Evolutionary conservation across 2,113 vertebrate genomes (phyloP).

Genomic region (Thamnophis sirtalis): DNA sequence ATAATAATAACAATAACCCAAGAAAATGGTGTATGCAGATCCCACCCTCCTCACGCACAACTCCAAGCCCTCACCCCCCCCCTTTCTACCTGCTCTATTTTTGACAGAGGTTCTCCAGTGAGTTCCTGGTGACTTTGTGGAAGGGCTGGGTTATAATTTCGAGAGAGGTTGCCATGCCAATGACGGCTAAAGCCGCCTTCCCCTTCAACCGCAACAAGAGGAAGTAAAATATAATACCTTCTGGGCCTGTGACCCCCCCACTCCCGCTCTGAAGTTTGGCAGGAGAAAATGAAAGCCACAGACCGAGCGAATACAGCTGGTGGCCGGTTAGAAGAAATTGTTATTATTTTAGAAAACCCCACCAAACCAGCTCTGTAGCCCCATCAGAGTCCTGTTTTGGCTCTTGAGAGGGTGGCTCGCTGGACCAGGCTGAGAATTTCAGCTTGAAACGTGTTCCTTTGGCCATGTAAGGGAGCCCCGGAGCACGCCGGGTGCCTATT

Average conservation of each 20-base stretch:
- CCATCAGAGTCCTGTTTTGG: background rate
- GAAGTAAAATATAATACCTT: background rate
- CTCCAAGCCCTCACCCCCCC: background rate
- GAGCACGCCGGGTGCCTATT: background rate
- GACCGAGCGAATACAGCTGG: accelerated
- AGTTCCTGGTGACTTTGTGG: background rate
- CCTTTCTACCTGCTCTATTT: background rate
- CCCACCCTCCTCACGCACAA: background rate
- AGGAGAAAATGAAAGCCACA: conserved; percentile 22
- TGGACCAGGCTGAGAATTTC: no score
- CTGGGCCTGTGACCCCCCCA: background rate
- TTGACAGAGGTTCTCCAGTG: background rate
- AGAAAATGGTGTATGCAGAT: background rate
- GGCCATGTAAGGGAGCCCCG: background rate
- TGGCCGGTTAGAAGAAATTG: background rate
- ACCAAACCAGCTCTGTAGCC: background rate
- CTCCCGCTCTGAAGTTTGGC: background rate
- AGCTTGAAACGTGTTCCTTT: background rate
- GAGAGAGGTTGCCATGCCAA: background rate
- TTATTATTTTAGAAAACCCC: no score
- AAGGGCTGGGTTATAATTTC: background rate
- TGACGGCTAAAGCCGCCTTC: background rate
- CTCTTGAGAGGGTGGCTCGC: background rate
- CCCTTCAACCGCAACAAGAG: background rate
- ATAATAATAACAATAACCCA: background rate